Evolutionary conservation across 2,797 vertebrate species (phyloP), one percentile per base, ranked within the genome.

Genomic region (Distichodus sexfasciatus): DNA sequence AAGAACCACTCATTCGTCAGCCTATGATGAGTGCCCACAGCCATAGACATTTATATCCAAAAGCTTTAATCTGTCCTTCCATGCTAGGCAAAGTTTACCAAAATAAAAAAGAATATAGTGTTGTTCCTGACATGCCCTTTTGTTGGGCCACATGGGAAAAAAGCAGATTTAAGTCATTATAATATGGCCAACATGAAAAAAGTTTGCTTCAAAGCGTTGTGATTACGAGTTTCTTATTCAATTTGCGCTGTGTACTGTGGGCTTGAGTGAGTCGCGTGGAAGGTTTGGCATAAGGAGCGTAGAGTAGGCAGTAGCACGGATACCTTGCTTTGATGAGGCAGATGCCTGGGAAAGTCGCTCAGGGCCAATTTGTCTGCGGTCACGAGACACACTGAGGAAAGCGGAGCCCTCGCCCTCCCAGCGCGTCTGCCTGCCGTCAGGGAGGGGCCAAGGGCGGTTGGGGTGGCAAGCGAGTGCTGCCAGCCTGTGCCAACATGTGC

Each of bases 351-450:
- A 79, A 76, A 73, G 71, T 58, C 63, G 50, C 74, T 74, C 70
- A 61, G 67, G 73, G 70, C 72, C 70, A 73, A 75, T 74, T 77
- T 68, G 63, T 40, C 66, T 76, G 75, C 60, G 67, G 71, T 80
- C 68, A 26, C 15, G 2, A 80, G 75, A 80, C 71, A 71, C 62
- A 33, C 41, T 23, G 63, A 67, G 63, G 63, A 61, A 66, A 66
- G 63, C 53, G 28, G 50, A 71, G 79, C 41, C 66, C 40, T 44
- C 24, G 55, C 67, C 66, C 75, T 71, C 73, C 68, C 61, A 46
- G 70, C 61, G 73, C 47, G 67, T 69, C 66, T 66, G 70, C 58
- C 71, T 80, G 69, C 47, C 78, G 71, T 68, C 50, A 35, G 23
- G 35, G 17, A 57, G 62, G 57, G 35, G 51, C 31, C 23, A 1